Conservation (phyloP, 2,888 invertebrate genomes). For the Drosophila antonietae region DNA sequence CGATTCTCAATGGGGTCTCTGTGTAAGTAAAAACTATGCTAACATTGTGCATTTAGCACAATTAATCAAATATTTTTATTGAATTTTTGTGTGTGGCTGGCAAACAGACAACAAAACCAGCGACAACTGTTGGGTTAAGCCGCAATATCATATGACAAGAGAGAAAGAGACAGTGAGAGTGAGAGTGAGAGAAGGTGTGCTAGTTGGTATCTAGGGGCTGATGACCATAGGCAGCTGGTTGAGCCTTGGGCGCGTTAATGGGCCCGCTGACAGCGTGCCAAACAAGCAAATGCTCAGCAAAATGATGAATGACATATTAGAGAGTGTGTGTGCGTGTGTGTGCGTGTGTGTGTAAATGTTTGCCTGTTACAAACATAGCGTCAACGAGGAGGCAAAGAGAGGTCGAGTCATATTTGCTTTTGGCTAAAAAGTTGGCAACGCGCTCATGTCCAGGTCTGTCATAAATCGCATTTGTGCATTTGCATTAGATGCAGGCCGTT, state of each 20-base stretch:
- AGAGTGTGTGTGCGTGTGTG: constrained; percentile 5
- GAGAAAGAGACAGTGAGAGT: too few relatives aligned
- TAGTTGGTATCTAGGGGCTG: background rate
- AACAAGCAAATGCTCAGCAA: constrained; percentile 54
- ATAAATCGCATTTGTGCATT: constrained; percentile 78
- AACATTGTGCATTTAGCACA: constrained; percentile 71
- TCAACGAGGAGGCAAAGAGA: constrained; percentile 6
- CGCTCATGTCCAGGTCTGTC: constrained; percentile 37
- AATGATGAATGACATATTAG: constrained; percentile 63
- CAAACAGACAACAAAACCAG: constrained; percentile 56
- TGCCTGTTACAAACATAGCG: constrained; percentile 15
- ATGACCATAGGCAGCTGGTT: constrained; percentile 10
- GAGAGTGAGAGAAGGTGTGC: background rate
- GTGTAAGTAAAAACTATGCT: constrained; percentile 66
- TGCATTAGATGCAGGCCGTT: constrained; percentile 72
- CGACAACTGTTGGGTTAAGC: constrained; percentile 62
- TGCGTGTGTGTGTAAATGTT: constrained; percentile 14
- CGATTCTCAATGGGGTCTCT: background rate
- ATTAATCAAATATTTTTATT: constrained; percentile 77
- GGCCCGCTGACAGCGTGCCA: constrained; percentile 72
- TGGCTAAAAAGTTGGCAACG: constrained; percentile 7
- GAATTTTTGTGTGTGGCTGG: constrained; percentile 55
- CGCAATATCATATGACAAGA: constrained; percentile 50
- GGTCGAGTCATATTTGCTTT: constrained; percentile 43
- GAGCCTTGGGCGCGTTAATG: constrained; percentile 65